Base-by-base conservation (phyloP, 92 coral and sea anemone species). In the Actinostola sp. region DNA sequence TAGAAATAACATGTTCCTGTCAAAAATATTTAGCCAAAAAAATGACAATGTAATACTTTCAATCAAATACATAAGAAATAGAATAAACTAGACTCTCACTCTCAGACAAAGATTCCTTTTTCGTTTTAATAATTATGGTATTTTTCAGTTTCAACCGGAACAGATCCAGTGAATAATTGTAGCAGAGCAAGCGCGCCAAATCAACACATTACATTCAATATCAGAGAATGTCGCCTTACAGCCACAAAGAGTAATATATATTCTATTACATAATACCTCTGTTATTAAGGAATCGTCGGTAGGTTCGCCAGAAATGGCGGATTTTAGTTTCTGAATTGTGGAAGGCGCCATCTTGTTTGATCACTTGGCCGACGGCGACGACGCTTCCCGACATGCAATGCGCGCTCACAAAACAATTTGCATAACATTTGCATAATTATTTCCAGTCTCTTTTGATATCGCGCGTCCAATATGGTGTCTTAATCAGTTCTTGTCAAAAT, bases 301-400 rank as follows among this genome's bases (percentile, higher is more conserved):
- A 9, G 75, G 84, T 48, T 84, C 86, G 30, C 99, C 99, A 23
- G 97, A 74, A 48, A 95, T 82, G 35, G 96, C 80, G 8, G 89
- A 66, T 50, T 84, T 89, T 41, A 95, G 63, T 83, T 95, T 95
- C 82, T 89, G 90, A 49, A 95, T 70, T 25, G 99, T 95, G 59
- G 92, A 82, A 48, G 98, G 98, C 97, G 95, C 98, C 98, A 95
- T 95, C 72, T 94, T 94, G 71, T n/a, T n/a, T n/a, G n/a, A n/a
- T n/a, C n/a, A n/a, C n/a, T n/a, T n/a, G n/a, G n/a, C n/a, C n/a
- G n/a, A 35, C 19, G 27, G 78, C 28, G 75, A 75, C 70, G 56
- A 61, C 45, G 19, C 20, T 20, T 58, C 79, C 79, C 79, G 25
- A 59, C 51, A 21, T 5, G 24, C 79, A 14, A 17, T 52, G 60